Percentiles rank a stretch among this genome's conserved stretches.
Evolutionary conservation across 2,113 vertebrate genomes (phyloP).

Genomic region (Pica pica): DNA sequence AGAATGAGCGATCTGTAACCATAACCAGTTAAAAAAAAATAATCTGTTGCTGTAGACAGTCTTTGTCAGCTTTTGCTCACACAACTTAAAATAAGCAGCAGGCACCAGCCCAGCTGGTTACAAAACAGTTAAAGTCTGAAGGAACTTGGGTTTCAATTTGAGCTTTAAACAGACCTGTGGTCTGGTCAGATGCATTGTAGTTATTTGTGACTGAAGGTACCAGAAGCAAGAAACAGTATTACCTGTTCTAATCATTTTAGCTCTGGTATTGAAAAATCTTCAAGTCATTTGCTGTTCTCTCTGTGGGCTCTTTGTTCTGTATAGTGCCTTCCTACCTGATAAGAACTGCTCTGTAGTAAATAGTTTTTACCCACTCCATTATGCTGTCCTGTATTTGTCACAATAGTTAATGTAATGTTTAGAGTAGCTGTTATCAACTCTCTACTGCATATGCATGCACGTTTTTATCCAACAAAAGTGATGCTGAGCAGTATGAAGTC

Average conservation of each 20-base stretch:
- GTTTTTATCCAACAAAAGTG: background rate
- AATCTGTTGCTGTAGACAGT: background rate
- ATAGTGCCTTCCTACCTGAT: background rate
- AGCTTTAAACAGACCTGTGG: background rate
- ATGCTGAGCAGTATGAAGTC: background rate
- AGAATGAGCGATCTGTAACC: background rate
- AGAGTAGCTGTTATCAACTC: background rate
- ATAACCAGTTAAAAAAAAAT: background rate
- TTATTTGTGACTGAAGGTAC: background rate
- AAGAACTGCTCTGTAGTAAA: constrained; percentile 1
- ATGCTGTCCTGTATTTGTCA: background rate
- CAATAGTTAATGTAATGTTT: background rate
- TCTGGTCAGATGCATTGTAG: background rate
- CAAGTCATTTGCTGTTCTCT: background rate
- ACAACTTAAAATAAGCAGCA: background rate
- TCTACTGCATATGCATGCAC: background rate
- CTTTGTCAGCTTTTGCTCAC: background rate
- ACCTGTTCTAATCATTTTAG: background rate
- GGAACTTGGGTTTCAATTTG: background rate
- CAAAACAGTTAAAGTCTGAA: background rate
- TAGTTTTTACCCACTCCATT: background rate
- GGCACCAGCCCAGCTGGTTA: background rate
- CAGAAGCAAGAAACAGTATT: background rate
- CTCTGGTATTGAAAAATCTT: background rate
- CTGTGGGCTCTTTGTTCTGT: background rate